Conservation (phyloP, 1,140 invertebrate species). For the Drosophila kohkoa region DNA sequence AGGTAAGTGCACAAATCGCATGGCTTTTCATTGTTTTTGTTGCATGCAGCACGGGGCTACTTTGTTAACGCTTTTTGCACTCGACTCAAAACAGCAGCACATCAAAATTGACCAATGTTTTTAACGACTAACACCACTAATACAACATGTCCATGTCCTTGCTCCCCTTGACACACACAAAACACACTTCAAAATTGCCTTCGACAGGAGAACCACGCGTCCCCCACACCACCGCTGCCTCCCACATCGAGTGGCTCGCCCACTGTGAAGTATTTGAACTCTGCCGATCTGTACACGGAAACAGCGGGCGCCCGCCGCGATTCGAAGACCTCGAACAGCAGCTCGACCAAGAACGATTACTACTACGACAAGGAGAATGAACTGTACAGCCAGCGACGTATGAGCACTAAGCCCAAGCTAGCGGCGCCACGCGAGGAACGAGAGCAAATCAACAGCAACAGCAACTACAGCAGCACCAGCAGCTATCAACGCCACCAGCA, state of each 20-base stretch:
- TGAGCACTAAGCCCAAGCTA: slow-evolving; percentile 65
- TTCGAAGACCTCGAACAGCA: slow-evolving; percentile 74
- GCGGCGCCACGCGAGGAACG: slow-evolving; percentile 78
- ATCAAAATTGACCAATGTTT: slow-evolving; percentile 72
- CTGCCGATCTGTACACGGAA: slow-evolving; percentile 75
- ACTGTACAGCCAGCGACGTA: slow-evolving; percentile 66
- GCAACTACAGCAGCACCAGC: slow-evolving; percentile 49
- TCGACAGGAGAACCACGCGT: slow-evolving; percentile 70
- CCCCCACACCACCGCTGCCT: slow-evolving; percentile 63
- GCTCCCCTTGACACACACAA: slow-evolving; percentile 45
- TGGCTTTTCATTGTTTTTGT: slow-evolving; percentile 4
- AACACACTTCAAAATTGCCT: slow-evolving; percentile 59
- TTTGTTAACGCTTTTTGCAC: slow-evolving; percentile 51
- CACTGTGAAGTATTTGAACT: slow-evolving; percentile 77
- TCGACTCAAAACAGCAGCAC: slow-evolving; percentile 7
- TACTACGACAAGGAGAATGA: slow-evolving; percentile 85
- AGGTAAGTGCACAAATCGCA: slow-evolving; percentile 60
- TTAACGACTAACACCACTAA: slow-evolving; percentile 62
- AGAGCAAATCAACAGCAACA: slow-evolving; percentile 32
- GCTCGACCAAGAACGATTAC: slow-evolving; percentile 80
- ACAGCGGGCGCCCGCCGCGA: slow-evolving; percentile 63
- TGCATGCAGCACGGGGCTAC: slow-evolving; percentile 57
- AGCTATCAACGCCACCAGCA: slow-evolving; percentile 58
- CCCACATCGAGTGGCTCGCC: slow-evolving; percentile 52
- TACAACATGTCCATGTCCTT: slow-evolving; percentile 22